Base-by-base conservation (phyloP, 2,888 invertebrate genomes). In the Penaeus monodon region DNA sequence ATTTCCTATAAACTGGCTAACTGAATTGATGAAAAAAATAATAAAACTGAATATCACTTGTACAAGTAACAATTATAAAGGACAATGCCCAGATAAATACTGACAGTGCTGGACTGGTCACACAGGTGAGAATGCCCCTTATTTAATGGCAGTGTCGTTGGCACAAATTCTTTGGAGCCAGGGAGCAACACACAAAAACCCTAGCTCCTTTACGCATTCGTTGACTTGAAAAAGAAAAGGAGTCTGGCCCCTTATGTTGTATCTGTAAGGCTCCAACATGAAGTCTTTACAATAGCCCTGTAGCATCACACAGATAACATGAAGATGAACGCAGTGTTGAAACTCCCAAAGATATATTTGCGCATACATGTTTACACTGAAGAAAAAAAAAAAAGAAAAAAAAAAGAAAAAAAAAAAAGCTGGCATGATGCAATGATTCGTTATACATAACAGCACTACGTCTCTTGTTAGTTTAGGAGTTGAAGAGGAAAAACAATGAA, bases 401-500 rank as follows among this genome's bases (percentile, higher is more conserved):
- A 66, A 68, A 24, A 38, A 33, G 44, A 27, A 44, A 57, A 74
- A 65, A 66, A 64, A 57, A 79, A 78, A 78, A 66, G 68, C 84
- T 78, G 57, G 63, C 63, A 79, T 64, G 63, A 79, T 65, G 29
- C 57, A 66, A 70, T 20, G 66, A 81, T 29, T 81, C 29, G 6
- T 63, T 74, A 33, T 1, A n/a, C 44, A 20, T 6, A 65, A 49
- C 6, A 76, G 64, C 22, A 57, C 24, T 44, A 29, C 38, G 17
- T 24, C n/a, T 79, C 44, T 65, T n/a, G 27, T 38, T 68, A 33
- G 33, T n/a, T 4, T 27, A 73, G 65, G 73, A 44, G 29, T 38
- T 79, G n/a, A 85, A 57, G 63, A 81, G 44, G 77, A 14, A 85
- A 78, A 77, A 77, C 38, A 64, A 38, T 82, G 81, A 17, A 80